Conservation (phyloP, 2,888 invertebrate genomes). For the Lasioglossum malachurum region DNA sequence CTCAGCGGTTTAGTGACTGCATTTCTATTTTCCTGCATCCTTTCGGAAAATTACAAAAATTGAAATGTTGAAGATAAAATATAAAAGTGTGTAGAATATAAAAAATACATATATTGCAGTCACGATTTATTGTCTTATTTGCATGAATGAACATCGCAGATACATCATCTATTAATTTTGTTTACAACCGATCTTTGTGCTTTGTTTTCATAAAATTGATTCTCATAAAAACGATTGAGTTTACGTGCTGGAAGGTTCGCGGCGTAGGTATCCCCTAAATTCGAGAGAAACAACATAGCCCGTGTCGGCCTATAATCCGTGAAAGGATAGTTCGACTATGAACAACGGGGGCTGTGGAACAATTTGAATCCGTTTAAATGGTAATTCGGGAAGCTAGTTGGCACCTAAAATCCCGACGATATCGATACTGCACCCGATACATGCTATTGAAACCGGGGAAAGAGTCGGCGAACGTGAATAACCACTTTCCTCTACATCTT, state of each 20-base stretch:
- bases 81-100: background rate
- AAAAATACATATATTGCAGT: too few relatives aligned
- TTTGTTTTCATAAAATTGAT: too few relatives aligned
- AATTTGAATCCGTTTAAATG: constrained; percentile 71
- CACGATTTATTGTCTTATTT: too few relatives aligned
- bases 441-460: constrained; percentile 38
- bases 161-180: too few relatives aligned
- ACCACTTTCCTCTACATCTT: background rate
- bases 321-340: constrained; percentile 59
- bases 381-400: constrained; percentile 68
- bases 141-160: too few relatives aligned
- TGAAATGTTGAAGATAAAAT: background rate
- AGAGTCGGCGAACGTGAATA: background rate
- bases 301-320: constrained; percentile 63
- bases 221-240: background rate
- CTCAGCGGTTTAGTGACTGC: background rate
- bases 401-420: constrained; percentile 50
- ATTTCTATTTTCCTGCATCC: background rate
- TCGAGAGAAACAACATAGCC: constrained; percentile 43
- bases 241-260: constrained; percentile 36
- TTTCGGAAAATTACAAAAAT: background rate
- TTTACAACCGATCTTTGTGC: too few relatives aligned
- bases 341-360: constrained; percentile 62
- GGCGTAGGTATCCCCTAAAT: constrained; percentile 56
- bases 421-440: constrained; percentile 45